Evolutionary conservation across 2,113 vertebrate genomes (phyloP).

Genomic region (Centropristis striata): DNA sequence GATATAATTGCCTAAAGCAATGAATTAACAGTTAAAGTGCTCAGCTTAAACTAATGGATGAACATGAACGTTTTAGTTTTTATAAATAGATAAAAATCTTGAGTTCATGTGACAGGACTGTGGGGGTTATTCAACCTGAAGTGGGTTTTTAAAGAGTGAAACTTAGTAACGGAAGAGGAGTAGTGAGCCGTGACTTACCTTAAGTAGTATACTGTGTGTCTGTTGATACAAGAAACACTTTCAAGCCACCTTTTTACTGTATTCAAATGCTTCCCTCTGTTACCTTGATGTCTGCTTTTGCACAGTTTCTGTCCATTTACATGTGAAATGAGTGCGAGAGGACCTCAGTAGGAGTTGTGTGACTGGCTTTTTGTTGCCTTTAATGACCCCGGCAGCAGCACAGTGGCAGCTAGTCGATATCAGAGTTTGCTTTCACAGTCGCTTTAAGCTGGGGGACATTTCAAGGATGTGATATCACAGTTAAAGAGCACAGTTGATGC

Average conservation of each 20-base stretch:
- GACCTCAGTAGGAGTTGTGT: conserved; percentile 42
- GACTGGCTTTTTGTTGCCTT: conserved; percentile 56
- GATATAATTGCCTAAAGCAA: neutral
- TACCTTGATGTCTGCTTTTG: conserved; percentile 44
- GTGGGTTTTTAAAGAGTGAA: neutral
- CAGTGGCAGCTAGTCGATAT: conserved; percentile 74
- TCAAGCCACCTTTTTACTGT: conserved; percentile 26
- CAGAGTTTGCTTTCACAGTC: conserved; percentile 63
- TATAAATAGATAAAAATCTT: neutral
- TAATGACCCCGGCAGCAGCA: conserved; percentile 56
- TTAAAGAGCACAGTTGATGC: conserved; percentile 69
- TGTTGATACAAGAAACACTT: conserved; percentile 27
- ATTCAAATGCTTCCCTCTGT: conserved; percentile 43
- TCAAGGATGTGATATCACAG: conserved; percentile 70
- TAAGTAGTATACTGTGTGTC: neutral
- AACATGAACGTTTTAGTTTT: too few species aligned
- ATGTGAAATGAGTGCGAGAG: conserved; percentile 58
- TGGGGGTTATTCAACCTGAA: conserved; percentile 10
- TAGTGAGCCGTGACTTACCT: conserved; percentile 11
- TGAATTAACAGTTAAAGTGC: too few species aligned
- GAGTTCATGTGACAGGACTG: neutral
- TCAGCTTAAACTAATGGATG: too few species aligned
- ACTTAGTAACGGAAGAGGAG: neutral
- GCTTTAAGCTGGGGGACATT: conserved; percentile 70
- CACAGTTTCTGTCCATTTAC: conserved; percentile 63